Percentiles rank a stretch among this genome's conserved stretches.
These are phyloP conservation scores for Lucilia sericata DNA, from an alignment of 1,140 invertebrate genomes.

Conservation along the genomic window DNA sequence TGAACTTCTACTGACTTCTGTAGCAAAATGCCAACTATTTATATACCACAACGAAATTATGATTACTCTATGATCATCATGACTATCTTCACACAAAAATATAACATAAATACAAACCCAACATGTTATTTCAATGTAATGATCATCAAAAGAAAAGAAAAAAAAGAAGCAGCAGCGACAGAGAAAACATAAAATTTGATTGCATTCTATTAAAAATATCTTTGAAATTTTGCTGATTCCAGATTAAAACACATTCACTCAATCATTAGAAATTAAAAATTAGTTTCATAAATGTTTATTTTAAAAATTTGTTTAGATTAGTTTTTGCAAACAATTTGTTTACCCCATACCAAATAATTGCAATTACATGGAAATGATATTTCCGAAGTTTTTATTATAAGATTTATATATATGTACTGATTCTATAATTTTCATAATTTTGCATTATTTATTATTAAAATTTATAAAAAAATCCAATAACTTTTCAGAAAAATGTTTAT, in stretches of 20 bases:
- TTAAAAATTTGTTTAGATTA: too few relatives aligned
- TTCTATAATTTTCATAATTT: too few relatives aligned
- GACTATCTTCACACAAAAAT: not conserved
- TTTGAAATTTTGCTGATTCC: not conserved
- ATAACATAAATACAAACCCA: not conserved
- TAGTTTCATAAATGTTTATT: too few relatives aligned
- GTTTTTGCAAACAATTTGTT: too few relatives aligned
- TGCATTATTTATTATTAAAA: too few relatives aligned
- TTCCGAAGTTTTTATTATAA: too few relatives aligned
- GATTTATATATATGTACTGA: too few relatives aligned
- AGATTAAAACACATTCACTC: not conserved
- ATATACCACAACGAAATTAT: slow-evolving; percentile 53
- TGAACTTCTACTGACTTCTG: slow-evolving; percentile 46
- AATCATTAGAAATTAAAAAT: too few relatives aligned
- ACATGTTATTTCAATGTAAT: not conserved
- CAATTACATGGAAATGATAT: too few relatives aligned
- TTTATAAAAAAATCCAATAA: too few relatives aligned
- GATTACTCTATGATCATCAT: not conserved
- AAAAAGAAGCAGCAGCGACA: not conserved
- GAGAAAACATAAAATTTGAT: not conserved
- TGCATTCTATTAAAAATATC: slow-evolving; percentile 10
- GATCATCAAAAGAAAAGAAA: not conserved
- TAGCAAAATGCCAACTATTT: slow-evolving; percentile 48
- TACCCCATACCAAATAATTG: too few relatives aligned
- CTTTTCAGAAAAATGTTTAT: too few relatives aligned